Evolutionary conservation across 1,140 invertebrate genomes (phyloP), one percentile per base, ranked within the genome.

Genomic region (Venturia canescens): DNA sequence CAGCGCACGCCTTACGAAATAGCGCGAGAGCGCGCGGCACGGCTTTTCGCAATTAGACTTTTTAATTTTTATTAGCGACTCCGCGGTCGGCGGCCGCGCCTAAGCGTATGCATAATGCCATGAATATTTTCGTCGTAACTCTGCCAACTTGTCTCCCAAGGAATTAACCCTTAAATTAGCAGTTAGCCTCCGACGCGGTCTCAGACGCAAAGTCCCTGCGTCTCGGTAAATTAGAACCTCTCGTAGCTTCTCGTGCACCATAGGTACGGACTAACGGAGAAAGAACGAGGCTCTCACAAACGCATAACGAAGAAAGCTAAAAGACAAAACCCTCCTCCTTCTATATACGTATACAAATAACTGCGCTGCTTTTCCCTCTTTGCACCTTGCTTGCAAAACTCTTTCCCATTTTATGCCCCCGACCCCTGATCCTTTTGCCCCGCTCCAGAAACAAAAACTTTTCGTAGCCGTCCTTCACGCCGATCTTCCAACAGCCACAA

Each of bases 81-180:
- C 83, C 66, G 66, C 81, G 88, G 86, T 85, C 87, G 72, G 48
- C 31, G 72, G 72, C 27, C 53, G 72, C 72, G 84, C 87, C 88
- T 91, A 91, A 91, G 85, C 89, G 90, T 91, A 92, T 92, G 90
- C 91, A 92, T 92, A 92, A 92, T 92, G 88, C 90, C 87, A 92
- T 92, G 91, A 92, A 92, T 92, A 92, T 92, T 92, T 92, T 91
- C 88, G 87, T 90, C 90, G 88, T 92, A 92, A 92, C 89, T 92
- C 89, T 92, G 90, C 89, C 90, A 92, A 92, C 91, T 92, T 92
- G 91, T 92, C 91, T 91, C 88, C 89, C 86, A 92, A 92, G 91
- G 91, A 92, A 92, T 92, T 92, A 92, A 92, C 91, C 91, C 91
- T 91, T 92, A 92, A 92, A 92, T 92, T 92, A 92, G 90, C 90